Base-by-base conservation (phyloP, 2,888 invertebrate species). In the Amphimallon solstitiale region DNA sequence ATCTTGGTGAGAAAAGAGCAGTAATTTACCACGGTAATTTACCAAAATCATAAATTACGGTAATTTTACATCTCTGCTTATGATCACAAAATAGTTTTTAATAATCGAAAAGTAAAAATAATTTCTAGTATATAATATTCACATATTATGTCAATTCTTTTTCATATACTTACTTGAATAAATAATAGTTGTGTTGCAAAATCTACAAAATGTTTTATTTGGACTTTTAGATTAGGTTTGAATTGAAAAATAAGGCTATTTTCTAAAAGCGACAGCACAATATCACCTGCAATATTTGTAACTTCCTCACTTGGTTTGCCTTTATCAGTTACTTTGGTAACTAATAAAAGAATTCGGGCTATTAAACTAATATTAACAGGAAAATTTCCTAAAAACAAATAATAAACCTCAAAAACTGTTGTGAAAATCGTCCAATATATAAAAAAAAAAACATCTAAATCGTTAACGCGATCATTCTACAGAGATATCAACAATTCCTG, bases 141-240 rank as follows among this genome's bases (percentile, higher is more conserved):
- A n/a, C n/a, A n/a, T n/a, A n/a, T n/a, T n/a, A n/a, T n/a, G n/a
- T n/a, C n/a, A n/a, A n/a, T n/a, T n/a, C n/a, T n/a, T n/a, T n/a
- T n/a, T n/a, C n/a, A 62, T 2, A 34, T 14, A 64, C 38, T 46
- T 54, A 70, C 70, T 54, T 69, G 69, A 15, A 68, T 69, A 60
- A 68, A 62, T 35, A 71, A 38, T 14, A 71, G 52, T 46, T 71
- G 70, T n/a, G 67, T 38, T 7, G 69, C 66, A 68, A 71, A 71
- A 40, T 68, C 66, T 40, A 71, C 62, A 52, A 69, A 71, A 62
- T 68, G 64, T 49, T 71, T 67, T 12, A 69, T 64, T 46, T 69
- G 67, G 3, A 52, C 37, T 38, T 66, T 66, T 14, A 69, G 60
- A 46, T 68, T 34, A 21, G 66, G 63, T 19, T 63, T 60, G 7